Evolutionary conservation across 2,113 vertebrate species (phyloP).

Genomic region (Chelonoidis abingdonii): DNA sequence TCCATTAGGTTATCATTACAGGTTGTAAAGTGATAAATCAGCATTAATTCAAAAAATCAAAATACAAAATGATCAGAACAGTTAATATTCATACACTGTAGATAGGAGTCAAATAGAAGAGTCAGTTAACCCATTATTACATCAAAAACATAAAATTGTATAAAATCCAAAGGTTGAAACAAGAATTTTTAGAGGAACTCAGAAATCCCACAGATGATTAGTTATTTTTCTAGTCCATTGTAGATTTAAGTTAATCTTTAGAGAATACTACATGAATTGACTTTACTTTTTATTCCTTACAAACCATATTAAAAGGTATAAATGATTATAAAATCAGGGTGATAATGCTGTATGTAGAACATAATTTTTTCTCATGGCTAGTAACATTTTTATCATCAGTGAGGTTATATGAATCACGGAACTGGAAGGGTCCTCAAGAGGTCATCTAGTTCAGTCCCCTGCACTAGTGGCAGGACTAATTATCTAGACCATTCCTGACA

Average conservation of each 20-base stretch:
- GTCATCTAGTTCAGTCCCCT: too few relatives aligned
- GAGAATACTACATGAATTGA: background rate
- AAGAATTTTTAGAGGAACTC: background rate
- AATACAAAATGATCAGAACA: background rate
- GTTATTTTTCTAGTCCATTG: background rate
- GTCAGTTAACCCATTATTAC: background rate
- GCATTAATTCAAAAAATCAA: constrained; percentile 6
- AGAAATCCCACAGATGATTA: background rate
- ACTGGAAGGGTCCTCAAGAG: too few relatives aligned
- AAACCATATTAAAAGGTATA: background rate
- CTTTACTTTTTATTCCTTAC: background rate
- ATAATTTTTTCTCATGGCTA: background rate
- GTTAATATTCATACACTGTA: background rate
- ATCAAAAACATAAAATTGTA: background rate
- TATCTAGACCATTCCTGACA: too few relatives aligned
- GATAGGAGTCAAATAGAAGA: background rate
- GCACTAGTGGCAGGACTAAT: too few relatives aligned
- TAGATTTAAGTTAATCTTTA: background rate
- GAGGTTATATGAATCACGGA: background rate
- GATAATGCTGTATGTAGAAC: background rate
- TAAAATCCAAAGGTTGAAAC: background rate
- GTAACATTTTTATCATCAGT: background rate
- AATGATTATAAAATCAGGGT: background rate
- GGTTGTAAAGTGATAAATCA: background rate
- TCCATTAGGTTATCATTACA: background rate